Conservation (phyloP, 2,888 invertebrate genomes). For the Terebella lapidaria region DNA sequence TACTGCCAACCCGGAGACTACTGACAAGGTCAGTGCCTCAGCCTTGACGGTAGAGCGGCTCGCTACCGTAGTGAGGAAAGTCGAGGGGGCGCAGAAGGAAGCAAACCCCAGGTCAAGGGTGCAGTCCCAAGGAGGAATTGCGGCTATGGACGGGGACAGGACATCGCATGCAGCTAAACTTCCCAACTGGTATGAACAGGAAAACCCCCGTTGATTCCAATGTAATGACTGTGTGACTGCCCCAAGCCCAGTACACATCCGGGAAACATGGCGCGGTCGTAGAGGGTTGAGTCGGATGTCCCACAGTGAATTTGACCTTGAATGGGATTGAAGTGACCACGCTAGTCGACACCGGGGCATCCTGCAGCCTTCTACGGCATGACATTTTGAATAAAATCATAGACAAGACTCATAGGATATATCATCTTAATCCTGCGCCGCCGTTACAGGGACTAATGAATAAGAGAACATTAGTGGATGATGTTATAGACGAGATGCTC, state of each 20-base stretch:
- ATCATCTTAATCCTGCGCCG: no score
- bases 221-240: no score
- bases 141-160: no score
- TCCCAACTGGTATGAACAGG: no score
- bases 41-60: neutral
- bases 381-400: neutral
- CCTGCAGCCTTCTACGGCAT: constrained; percentile 1
- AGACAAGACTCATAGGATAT: no score
- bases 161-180: no score
- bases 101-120: no score
- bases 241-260: neutral
- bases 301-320: neutral
- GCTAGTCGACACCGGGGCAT: constrained; percentile 7
- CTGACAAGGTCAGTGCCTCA: neutral
- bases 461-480: constrained; percentile 6
- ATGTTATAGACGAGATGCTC: constrained; percentile 10
- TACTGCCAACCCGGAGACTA: neutral
- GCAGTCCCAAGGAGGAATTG: no score
- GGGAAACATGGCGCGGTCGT: neutral
- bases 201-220: no score
- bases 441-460: no score
- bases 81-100: no score
- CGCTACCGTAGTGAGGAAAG: no score
- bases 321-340: neutral
- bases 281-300: neutral